phyloP scores from a whole-genome alignment of 2,888 invertebrate species.

The Tetranychus truncatus region DNA sequence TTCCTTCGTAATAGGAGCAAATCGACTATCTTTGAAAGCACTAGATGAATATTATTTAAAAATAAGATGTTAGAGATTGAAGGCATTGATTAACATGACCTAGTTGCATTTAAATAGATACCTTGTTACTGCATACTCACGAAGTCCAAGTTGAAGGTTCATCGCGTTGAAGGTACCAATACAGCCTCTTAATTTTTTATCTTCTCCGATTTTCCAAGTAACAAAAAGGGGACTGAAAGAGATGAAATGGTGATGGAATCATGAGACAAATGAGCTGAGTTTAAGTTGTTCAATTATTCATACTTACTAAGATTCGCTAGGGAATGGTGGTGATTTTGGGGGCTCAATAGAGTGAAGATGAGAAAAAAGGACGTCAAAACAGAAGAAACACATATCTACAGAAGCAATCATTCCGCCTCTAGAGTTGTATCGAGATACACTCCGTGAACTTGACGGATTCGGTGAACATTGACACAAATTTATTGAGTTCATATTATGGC shows the following conservation, averaged over 20 bases:
- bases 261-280: not conserved
- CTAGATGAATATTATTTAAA: slow-evolving; percentile 37
- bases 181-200: slow-evolving; percentile 83
- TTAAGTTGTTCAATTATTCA: not conserved
- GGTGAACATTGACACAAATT: not conserved
- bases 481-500: not conserved
- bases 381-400: slow-evolving; percentile 95
- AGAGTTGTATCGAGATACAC: not conserved
- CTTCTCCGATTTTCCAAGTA: slow-evolving; percentile 95
- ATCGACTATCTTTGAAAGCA: slow-evolving; percentile 91
- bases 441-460: not conserved
- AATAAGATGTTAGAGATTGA: not conserved
- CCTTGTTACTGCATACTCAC: slow-evolving; percentile 88
- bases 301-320: slow-evolving; percentile 85
- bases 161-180: slow-evolving; percentile 97
- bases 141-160: slow-evolving; percentile 77
- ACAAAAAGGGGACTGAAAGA: slow-evolving; percentile 78
- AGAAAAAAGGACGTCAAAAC: slow-evolving; percentile 92
- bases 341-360: slow-evolving; percentile 81
- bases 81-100: not conserved
- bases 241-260: slow-evolving; percentile 4
- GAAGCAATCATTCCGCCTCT: slow-evolving; percentile 44
- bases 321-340: slow-evolving; percentile 74
- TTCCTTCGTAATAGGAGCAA: slow-evolving; percentile 78
- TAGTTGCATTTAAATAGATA: slow-evolving; percentile 29